Base-by-base conservation (phyloP, 92 coral and sea anemone genomes). In the Pocillopora meandrina region DNA sequence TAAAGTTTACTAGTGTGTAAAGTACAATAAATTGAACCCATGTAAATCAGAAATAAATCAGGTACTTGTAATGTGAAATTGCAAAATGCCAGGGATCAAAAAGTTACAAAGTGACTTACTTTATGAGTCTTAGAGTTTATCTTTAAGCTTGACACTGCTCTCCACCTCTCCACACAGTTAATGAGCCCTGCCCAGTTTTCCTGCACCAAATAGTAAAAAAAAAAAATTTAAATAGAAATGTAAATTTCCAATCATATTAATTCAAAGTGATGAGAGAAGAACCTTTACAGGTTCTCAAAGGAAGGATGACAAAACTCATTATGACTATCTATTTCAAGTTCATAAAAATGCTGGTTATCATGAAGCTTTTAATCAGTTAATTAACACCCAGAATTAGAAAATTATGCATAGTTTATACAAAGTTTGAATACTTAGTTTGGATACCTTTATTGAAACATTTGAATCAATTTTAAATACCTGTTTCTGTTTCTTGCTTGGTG, bases 401-500 rank as follows among this genome's bases (percentile, higher is more conserved):
- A 26, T 26, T 0, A 26, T 26, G 31, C 31, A 26, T 26, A 26
- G 31, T 26, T 26, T 7, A 42, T 42, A 42, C 52, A 3, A 42
- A 42, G 52, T 42, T 42, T 42, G 8, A 42, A 42, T 42, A 42
- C 8, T 42, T 0, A 42, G 52, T 42, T 42, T 42, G 52, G 52
- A 42, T 7, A 42, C 52, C 4, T 42, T 42, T 2, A 42, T 42
- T 42, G 0, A 72, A n/a, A 36, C 34, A 62, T 33, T 12, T 20
- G 15, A 33, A 59, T 60, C 17, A 1, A 49, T 80, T 3, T 62
- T 0, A 3, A 17, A 7, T 86, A 86, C 93, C 91, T 83, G 89
- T 71, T 87, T 90, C 19, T 20, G 84, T 75, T 84, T 90, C 70
- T 90, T 90, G 58, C 67, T 77, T 56, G 89, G 89, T 57, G 93